These are phyloP conservation scores for Dynastes hyllus DNA, from an alignment of 2,888 invertebrate species.

Conservation along the genomic window DNA sequence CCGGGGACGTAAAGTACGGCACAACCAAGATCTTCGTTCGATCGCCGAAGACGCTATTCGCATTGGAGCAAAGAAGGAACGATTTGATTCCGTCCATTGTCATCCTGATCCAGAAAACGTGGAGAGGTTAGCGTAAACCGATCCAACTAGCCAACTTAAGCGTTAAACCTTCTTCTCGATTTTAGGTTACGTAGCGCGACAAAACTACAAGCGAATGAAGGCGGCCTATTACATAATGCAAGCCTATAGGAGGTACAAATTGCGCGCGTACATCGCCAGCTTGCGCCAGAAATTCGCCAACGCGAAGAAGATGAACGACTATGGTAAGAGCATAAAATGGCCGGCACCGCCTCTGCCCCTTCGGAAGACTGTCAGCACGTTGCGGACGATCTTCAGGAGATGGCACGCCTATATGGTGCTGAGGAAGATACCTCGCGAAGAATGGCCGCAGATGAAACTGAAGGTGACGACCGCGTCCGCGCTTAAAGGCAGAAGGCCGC, in stretches of 20 bases:
- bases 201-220: conserved; percentile 87
- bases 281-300: conserved; percentile 78
- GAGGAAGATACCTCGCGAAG: conserved; percentile 83
- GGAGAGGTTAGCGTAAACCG: conserved; percentile 76
- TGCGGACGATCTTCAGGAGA: conserved; percentile 80
- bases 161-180: conserved; percentile 32
- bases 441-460: conserved; percentile 91
- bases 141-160: too few species aligned
- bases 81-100: conserved; percentile 93
- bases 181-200: conserved; percentile 74
- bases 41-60: conserved; percentile 92
- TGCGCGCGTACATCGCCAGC: conserved; percentile 80
- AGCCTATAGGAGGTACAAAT: conserved; percentile 86
- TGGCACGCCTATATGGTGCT: conserved; percentile 94
- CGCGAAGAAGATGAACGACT: conserved; percentile 81
- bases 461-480: conserved; percentile 86
- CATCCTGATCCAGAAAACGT: conserved; percentile 94
- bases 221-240: conserved; percentile 89
- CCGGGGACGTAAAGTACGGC: conserved; percentile 93
- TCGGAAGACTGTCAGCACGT: conserved; percentile 75
- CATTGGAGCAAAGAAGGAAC: conserved; percentile 89
- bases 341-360: conserved; percentile 84
- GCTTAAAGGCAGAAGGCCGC: conserved; percentile 77
- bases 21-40: conserved; percentile 97
- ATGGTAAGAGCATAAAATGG: conserved; percentile 87